Evolutionary conservation across 2,113 vertebrate species (phyloP).

Genomic region (Clarias macrocephalus): DNA sequence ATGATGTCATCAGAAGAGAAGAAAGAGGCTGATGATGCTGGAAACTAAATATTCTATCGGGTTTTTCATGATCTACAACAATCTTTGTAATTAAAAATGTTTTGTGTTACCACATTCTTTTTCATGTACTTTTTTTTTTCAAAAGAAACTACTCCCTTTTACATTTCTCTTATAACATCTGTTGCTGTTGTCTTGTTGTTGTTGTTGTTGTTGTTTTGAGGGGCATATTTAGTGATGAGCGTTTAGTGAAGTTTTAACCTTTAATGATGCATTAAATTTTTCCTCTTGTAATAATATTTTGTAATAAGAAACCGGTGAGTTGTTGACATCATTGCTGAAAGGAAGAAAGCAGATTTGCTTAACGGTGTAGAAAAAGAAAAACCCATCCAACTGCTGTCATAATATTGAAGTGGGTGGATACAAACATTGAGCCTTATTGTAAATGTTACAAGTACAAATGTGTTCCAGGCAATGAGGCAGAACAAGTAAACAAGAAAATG

Average conservation of each 20-base stretch:
- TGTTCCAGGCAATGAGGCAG: neutral
- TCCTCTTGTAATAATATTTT: neutral
- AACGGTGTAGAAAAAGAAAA: slow-evolving; percentile 2
- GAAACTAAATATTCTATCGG: too few relatives aligned
- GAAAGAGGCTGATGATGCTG: too few relatives aligned
- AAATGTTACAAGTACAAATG: neutral
- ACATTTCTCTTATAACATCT: neutral
- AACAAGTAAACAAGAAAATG: neutral
- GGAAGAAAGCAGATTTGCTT: slow-evolving; percentile 11
- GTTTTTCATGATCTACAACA: too few relatives aligned
- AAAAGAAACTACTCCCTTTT: too few relatives aligned
- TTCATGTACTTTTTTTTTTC: too few relatives aligned
- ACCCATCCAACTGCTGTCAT: neutral
- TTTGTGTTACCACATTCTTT: too few relatives aligned
- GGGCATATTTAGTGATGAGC: neutral
- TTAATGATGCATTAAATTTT: neutral
- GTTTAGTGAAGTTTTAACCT: neutral
- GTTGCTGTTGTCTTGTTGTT: neutral
- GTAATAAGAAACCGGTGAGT: neutral
- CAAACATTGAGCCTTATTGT: slow-evolving; percentile 5
- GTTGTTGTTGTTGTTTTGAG: too few relatives aligned
- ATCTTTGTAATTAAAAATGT: too few relatives aligned
- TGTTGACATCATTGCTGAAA: neutral
- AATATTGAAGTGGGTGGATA: neutral
- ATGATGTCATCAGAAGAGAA: too few relatives aligned